Evolutionary conservation across 2,113 vertebrate genomes (phyloP), one percentile per base, ranked within the genome.

Genomic region (Anser cygnoides): DNA sequence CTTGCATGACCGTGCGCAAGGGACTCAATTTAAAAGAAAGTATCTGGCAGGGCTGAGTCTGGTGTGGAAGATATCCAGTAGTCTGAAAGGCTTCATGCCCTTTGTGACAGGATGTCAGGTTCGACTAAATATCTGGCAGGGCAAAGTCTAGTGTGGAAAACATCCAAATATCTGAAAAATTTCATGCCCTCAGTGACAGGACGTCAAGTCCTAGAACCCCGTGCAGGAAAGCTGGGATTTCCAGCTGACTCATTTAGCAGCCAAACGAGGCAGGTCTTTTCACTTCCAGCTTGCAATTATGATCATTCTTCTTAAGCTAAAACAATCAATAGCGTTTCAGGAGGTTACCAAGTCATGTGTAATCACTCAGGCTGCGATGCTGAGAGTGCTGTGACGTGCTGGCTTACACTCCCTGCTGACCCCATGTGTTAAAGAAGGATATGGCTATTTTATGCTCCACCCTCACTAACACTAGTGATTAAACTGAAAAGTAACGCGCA

Each of bases 101-200:
- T 96, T 88, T 90, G 65, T 96, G 96, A 96, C 95, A 97, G 94
- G 79, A 96, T 96, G 95, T 96, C 96, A 96, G 92, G 93, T 92
- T 96, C 95, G 78, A 96, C 93, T 80, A 95, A 96, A 87, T 96
- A 96, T 93, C 90, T 95, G 95, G 90, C 95, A 96, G 95, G 43
- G 70, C 11, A 1, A 96, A 96, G 90, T 67, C 95, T 94, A 94
- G 90, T 82, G 86, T 84, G 89, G 92, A 95, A 96, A 96, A 93
- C 85, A 93, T 95, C 91, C 95, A 94, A 89, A 58, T 84, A 93
- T 81, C 76, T 89, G 90, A 95, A 97, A 97, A 94, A 94, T 86
- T 95, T 90, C 79, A 84, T 61, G 83, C 49, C 83, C 58, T 84
- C 65, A 57, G 37, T 95, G 96, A 97, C 95, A 94, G 73, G 76